Evolutionary conservation across 2,888 invertebrate genomes (phyloP).

Genomic region (Petrolisthes cinctipes): DNA sequence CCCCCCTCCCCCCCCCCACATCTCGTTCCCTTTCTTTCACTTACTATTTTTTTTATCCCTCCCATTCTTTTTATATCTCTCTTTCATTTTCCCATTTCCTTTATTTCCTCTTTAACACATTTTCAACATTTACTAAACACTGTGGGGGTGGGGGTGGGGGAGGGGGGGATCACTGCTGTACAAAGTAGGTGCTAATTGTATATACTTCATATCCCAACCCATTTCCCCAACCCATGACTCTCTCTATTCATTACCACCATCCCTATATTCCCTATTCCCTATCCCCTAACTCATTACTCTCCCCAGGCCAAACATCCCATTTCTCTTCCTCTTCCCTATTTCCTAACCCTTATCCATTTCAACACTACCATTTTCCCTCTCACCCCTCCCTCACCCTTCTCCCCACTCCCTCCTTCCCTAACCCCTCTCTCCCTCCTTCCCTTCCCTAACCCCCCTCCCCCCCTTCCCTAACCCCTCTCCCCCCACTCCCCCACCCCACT

Average conservation of each 20-base stretch:
- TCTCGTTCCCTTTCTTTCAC: neutral
- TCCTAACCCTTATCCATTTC: neutral
- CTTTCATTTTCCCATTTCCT: neutral
- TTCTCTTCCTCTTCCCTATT: neutral
- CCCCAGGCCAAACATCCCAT: neutral
- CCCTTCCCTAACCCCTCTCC: neutral
- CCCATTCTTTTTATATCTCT: slow-evolving; percentile 20
- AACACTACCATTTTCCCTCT: slow-evolving; percentile 11
- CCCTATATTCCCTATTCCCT: no score
- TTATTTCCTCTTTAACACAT: neutral
- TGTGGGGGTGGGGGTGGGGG: no score
- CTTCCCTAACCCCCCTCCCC: neutral
- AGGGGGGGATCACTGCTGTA: no score
- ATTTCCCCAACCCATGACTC: no score
- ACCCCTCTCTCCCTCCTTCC: neutral
- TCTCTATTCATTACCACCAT: no score
- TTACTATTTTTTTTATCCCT: neutral
- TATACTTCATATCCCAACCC: no score
- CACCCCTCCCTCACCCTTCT: neutral
- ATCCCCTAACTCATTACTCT: no score
- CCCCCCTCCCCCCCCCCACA: neutral
- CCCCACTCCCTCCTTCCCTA: neutral
- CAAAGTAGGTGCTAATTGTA: no score
- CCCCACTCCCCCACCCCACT: neutral
- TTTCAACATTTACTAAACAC: neutral